Evolutionary conservation across 2,797 vertebrate genomes (phyloP), one percentile per base, ranked within the genome.

Genomic region (Xenopus petersii): DNA sequence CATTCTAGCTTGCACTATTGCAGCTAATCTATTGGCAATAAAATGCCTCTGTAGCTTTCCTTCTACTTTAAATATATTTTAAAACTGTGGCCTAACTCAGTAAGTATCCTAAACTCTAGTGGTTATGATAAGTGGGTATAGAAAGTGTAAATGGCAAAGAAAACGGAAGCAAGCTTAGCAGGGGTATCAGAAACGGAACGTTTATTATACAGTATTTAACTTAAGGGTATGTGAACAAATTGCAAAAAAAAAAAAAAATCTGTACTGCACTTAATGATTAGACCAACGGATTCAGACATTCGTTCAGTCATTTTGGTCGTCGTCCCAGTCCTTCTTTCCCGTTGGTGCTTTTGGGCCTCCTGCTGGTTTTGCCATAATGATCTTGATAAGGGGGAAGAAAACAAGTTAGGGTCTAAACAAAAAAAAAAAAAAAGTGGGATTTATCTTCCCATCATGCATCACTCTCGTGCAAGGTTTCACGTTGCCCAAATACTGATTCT

Each of bases 291-390:
- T 15, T 51, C 11, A 51, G 15, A 6, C 3, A 56, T 1, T 1
- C 74, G 36, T 75, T 98, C 87, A 98, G 5, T 98, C 98, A 62
- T 30, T 30, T 30, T 30, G 26, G 26, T 93, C 98, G 13, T 78
- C 76, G 48, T 78, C 97, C 84, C 96, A 97, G 82, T 97, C 94
- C 74, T 98, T 98, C 86, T 90, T 98, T 81, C 92, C 94, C 82
- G 93, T 92, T 4, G 98, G 98, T 84, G 98, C 86, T 91, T 95
- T 99, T 71, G 95, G 95, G 69, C 95, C 95, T 68, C 94, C 94
- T 80, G 95, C 92, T 81, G 94, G 92, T 88, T 91, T 94, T 78
- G 95, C 95, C 95, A 97, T 97, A 81, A 97, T 97, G 79, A 97
- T 97, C 95, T 97, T 82, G 77, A 82, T 26, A 1, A 4, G 8